Percentiles rank a stretch among this genome's conserved stretches.
Conservation (phyloP, 2,113 vertebrate species). For the Maccullochella peelii region DNA sequence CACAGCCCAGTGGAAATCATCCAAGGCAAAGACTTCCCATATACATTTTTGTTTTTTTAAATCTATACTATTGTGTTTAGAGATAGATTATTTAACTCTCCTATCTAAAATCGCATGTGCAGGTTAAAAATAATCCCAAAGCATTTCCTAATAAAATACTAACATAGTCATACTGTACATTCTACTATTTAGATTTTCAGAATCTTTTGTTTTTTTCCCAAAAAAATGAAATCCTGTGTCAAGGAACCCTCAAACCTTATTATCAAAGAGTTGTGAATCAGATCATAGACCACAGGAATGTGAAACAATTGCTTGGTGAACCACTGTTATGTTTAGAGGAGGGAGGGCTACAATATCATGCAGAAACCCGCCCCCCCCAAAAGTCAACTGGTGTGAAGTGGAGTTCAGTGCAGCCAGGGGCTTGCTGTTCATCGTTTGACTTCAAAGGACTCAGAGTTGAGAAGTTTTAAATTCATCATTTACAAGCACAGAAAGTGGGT, state of each 20-base stretch:
- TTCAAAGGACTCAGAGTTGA: slow-evolving; percentile 65
- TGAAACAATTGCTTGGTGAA: slow-evolving; percentile 1
- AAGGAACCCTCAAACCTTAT: neutral
- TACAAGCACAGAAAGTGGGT: slow-evolving; percentile 70
- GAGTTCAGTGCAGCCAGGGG: slow-evolving; percentile 45
- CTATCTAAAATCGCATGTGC: neutral
- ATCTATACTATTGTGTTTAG: neutral
- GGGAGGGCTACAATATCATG: slow-evolving; percentile 2
- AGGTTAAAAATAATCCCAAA: slow-evolving; percentile 3
- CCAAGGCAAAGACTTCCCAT: neutral
- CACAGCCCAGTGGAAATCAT: slow-evolving; percentile 1
- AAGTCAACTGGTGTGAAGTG: slow-evolving; percentile 37
- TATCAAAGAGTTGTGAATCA: neutral
- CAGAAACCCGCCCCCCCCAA: neutral
- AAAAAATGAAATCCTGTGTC: neutral
- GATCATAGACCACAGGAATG: neutral
- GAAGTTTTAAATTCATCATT: slow-evolving; percentile 64
- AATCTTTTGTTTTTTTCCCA: neutral
- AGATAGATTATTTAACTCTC: neutral
- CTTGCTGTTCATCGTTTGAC: slow-evolving; percentile 50
- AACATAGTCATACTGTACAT: neutral
- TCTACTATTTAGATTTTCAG: neutral
- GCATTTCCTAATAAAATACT: neutral
- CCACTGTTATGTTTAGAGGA: slow-evolving; percentile 8
- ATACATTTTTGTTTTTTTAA: neutral